phyloP scores from a whole-genome alignment of 92 coral and sea anemone species.

The Plumapathes pennacea region DNA sequence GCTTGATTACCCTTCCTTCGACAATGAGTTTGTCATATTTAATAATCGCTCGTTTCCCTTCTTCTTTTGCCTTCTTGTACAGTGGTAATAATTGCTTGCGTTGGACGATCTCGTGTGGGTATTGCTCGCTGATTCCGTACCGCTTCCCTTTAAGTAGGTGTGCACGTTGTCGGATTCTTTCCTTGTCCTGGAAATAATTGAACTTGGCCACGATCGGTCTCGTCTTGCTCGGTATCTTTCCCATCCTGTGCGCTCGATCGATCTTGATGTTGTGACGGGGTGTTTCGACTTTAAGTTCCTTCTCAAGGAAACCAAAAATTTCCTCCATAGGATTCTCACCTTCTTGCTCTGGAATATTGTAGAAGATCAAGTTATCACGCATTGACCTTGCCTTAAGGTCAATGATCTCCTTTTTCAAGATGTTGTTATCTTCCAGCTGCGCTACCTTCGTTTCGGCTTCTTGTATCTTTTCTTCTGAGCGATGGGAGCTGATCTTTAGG shows the following conservation, averaged over 20 bases:
- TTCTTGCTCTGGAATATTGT: constrained; percentile 9
- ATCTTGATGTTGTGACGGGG: constrained; percentile 8
- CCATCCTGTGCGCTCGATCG: constrained; percentile 7
- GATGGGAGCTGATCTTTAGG: neutral
- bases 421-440: constrained; percentile 7
- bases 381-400: constrained; percentile 14
- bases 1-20: too few species aligned
- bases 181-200: too few species aligned
- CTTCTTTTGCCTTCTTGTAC: too few species aligned
- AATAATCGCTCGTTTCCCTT: too few species aligned
- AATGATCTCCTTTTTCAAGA: neutral
- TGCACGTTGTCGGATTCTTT: too few species aligned
- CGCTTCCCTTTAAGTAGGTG: too few species aligned
- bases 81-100: too few species aligned
- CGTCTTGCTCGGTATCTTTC: too few species aligned
- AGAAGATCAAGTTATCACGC: constrained; percentile 8
- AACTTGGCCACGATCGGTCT: too few species aligned
- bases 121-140: too few species aligned
- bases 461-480: neutral
- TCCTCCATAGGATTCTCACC: constrained; percentile 3
- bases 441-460: constrained; percentile 1
- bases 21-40: too few species aligned
- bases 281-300: neutral
- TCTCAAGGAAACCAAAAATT: neutral
- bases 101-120: too few species aligned